These are phyloP conservation scores for Thamnaconus septentrionalis DNA, from an alignment of 2,113 vertebrate genomes.

Conservation along the genomic window DNA sequence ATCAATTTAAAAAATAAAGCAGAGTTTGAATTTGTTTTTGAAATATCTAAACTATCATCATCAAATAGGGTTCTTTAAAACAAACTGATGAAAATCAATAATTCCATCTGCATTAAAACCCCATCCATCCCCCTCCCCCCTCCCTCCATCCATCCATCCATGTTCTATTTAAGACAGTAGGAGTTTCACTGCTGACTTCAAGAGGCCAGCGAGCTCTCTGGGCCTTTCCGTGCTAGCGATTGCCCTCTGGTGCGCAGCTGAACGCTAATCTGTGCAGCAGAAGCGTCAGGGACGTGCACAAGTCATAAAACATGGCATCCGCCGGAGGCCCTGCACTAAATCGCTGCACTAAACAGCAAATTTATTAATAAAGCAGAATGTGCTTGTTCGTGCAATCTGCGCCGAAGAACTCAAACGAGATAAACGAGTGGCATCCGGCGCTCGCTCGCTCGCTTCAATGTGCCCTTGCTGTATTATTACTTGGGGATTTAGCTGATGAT, in stretches of 20 bases:
- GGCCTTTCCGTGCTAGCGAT: constrained; percentile 19
- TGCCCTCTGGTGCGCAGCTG: constrained; percentile 50
- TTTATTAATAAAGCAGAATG: constrained; percentile 49
- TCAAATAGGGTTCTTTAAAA: too few species aligned
- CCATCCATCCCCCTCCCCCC: not conserved
- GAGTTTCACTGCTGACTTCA: constrained; percentile 15
- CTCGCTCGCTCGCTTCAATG: constrained; percentile 16
- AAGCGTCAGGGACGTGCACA: constrained; percentile 45
- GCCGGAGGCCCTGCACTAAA: constrained; percentile 45
- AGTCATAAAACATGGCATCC: constrained; percentile 47
- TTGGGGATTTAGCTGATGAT: constrained; percentile 27
- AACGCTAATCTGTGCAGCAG: constrained; percentile 53
- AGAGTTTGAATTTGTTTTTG: too few species aligned
- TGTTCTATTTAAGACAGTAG: constrained; percentile 5
- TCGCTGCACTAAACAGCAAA: constrained; percentile 45
- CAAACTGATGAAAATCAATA: not conserved
- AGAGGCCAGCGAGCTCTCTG: constrained; percentile 14
- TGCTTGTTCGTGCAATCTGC: constrained; percentile 29
- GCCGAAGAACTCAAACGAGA: constrained; percentile 32
- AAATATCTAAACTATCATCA: too few species aligned
- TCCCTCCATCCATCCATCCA: not conserved
- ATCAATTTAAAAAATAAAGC: too few species aligned
- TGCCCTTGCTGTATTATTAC: constrained; percentile 49
- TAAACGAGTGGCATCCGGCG: constrained; percentile 17
- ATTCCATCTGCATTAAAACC: constrained; percentile 10